Base-by-base conservation (phyloP, 2,888 invertebrate genomes). In the Himalopsyche kuldschensis region DNA sequence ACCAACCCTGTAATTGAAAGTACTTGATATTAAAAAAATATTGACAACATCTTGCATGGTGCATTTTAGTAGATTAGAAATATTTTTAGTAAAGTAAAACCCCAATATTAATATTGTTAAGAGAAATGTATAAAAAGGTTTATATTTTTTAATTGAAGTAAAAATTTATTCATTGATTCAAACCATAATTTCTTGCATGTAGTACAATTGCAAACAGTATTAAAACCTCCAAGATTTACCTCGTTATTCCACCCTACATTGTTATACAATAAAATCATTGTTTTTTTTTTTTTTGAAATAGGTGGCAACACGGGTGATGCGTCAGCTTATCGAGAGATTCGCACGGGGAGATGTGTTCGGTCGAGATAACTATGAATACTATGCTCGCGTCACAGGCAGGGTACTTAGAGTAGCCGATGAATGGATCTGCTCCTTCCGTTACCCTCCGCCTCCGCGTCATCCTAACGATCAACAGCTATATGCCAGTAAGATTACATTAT, bases 301-400 rank as follows among this genome's bases (percentile, higher is more conserved):
- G 97, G 96, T 97, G 89, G 98, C 99, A 87, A 98, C 98, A 47
- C 94, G 96, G 88, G 97, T 99, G 87, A 98, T 99, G 96, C 97
- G 98, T 89, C 96, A 98, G 89, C 94, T 99, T 90, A 99, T 99
- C 88, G 98, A 98, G 90, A 97, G 98, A 91, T 99, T 98, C 92
- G 98, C 98, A 84, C 96, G 97, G 47, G 96, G 97, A 86, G 97
- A 98, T 90, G 93, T 99, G 87, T 99, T 99, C 90, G 99, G 99
- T 1, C 94, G 96, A 79, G 96, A 96, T 85, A 97, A 97, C 91
- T 98, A 98, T 90, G 98, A 98, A 90, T 98, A 97, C 90, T 98
- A 98, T 90, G 98, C 98, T 32, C 93, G 97, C 55, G 98, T 98
- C 83, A 98, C 98, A 27, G 98, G 98, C 0, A 93, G 98, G 82